Conservation (phyloP, 1,140 invertebrate species). For the Aphelenchoides avenae region DNA sequence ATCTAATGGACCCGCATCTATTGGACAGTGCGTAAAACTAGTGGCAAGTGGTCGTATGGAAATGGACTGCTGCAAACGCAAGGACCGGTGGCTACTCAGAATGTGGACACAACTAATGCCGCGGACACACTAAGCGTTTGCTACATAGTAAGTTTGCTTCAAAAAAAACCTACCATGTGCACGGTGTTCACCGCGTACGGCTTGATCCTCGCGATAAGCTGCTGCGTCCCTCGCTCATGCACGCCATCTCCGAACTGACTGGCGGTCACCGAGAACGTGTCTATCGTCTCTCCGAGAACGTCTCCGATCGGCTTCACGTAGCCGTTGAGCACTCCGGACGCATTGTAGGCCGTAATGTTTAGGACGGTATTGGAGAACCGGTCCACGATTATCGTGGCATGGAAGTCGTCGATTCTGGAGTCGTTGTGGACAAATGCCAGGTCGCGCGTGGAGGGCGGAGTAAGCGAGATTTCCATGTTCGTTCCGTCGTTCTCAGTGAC, state of each 20-base stretch:
- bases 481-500: slow-evolving; percentile 32
- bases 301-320: slow-evolving; percentile 16
- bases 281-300: slow-evolving; percentile 15
- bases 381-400: slow-evolving; percentile 36
- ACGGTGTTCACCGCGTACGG: slow-evolving; percentile 14
- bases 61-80: too few relatives aligned
- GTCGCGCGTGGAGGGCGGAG: slow-evolving; percentile 6
- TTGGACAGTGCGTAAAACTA: too few relatives aligned
- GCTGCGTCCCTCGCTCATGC: not conserved
- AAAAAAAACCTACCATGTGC: not conserved
- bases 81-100: slow-evolving; percentile 1
- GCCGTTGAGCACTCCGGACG: slow-evolving; percentile 25
- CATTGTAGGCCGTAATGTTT: slow-evolving; percentile 41
- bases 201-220: slow-evolving; percentile 5
- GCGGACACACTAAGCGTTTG: too few relatives aligned
- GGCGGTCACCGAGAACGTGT: slow-evolving; percentile 23
- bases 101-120: not conserved
- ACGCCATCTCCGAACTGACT: not conserved
- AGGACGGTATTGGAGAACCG: slow-evolving; percentile 41
- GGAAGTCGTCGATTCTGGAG: slow-evolving; percentile 32
- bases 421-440: slow-evolving; percentile 44
- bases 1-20: too few relatives aligned
- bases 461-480: slow-evolving; percentile 34
- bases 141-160: too few relatives aligned
- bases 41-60: too few relatives aligned